Percentiles rank a stretch among this genome's conserved stretches.
phyloP scores from a whole-genome alignment of 2,797 vertebrate species.

The Sternotherus odoratus region DNA sequence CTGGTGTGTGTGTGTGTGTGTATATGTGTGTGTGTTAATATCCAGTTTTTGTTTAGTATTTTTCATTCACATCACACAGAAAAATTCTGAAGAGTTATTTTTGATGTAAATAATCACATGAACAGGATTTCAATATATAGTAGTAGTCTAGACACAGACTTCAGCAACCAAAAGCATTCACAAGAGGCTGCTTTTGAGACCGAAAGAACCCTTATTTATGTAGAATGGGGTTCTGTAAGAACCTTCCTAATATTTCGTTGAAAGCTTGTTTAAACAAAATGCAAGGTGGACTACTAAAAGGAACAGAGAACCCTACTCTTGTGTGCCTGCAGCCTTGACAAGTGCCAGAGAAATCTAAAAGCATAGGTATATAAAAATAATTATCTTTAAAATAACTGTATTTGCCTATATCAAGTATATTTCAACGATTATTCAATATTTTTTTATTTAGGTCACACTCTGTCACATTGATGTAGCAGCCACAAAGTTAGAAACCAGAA shows the following conservation, averaged over 20 bases:
- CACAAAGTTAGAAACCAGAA: not conserved
- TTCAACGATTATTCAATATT: not conserved
- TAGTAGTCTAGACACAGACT: not conserved
- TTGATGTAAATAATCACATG: not conserved
- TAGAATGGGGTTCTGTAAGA: not conserved
- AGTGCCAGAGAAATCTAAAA: not conserved
- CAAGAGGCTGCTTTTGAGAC: not conserved
- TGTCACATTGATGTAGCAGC: not conserved
- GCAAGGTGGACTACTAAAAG: not conserved
- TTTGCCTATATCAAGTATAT: not conserved
- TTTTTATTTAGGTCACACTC: not conserved
- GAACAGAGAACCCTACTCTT: not conserved
- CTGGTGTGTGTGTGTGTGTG: rapidly evolving
- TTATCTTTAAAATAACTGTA: not conserved
- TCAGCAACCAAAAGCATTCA: not conserved
- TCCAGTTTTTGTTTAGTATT: not conserved
- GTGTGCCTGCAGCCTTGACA: not conserved
- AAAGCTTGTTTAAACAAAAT: not conserved
- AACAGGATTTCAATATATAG: not conserved
- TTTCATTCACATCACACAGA: not conserved
- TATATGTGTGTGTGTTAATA: not conserved
- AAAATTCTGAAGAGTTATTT: not conserved
- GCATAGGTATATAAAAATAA: not conserved
- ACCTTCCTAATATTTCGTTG: not conserved
- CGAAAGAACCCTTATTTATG: not conserved